These are phyloP conservation scores for Microplitis manilae DNA, from an alignment of 2,888 invertebrate species.

Conservation along the genomic window DNA sequence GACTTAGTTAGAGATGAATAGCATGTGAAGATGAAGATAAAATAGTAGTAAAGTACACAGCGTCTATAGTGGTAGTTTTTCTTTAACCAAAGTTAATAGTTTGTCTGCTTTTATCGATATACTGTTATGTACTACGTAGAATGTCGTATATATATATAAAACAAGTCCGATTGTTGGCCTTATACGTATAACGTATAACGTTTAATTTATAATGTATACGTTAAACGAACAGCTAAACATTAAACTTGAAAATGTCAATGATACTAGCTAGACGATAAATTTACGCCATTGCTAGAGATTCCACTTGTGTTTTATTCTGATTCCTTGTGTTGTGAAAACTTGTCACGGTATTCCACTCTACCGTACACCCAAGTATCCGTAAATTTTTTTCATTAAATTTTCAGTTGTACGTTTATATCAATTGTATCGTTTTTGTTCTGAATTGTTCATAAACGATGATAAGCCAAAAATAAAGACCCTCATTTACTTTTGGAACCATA, in stretches of 20 bases:
- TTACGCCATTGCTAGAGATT: slow-evolving; percentile 34
- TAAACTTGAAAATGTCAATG: slow-evolving; percentile 35
- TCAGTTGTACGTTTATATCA: slow-evolving; percentile 18
- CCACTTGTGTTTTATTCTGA: slow-evolving; percentile 24
- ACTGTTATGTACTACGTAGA: slow-evolving; percentile 18
- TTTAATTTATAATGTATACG: slow-evolving; percentile 4
- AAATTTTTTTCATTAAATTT: neutral
- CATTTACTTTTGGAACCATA: no score
- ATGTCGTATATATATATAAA: neutral
- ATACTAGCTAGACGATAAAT: slow-evolving; percentile 37
- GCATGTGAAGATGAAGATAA: no score
- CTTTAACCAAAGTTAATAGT: no score
- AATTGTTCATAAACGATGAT: no score
- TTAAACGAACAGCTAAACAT: no score
- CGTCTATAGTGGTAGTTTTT: no score
- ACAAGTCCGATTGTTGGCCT: slow-evolving; percentile 20
- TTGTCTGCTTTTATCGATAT: neutral
- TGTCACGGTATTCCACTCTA: slow-evolving; percentile 33
- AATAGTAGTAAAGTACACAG: no score
- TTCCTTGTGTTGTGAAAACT: slow-evolving; percentile 23
- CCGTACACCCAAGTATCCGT: slow-evolving; percentile 29
- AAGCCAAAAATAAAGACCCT: no score
- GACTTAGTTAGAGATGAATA: no score
- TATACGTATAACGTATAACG: slow-evolving; percentile 10
- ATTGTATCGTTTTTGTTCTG: neutral